These are phyloP conservation scores for Dilophus febrilis DNA, from an alignment of 2,888 invertebrate genomes.

Conservation along the genomic window DNA sequence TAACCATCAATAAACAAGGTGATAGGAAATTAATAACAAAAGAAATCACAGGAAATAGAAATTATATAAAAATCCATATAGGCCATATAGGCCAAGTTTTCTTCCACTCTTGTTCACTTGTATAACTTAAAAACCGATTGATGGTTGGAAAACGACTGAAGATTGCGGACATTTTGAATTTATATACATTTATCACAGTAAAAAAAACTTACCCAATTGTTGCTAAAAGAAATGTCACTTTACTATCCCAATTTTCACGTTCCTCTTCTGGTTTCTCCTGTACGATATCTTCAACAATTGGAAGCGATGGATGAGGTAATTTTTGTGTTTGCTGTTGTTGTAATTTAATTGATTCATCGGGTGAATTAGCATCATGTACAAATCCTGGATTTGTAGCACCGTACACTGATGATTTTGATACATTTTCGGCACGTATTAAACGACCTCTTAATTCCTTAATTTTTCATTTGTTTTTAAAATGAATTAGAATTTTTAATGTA, in stretches of 20 bases:
- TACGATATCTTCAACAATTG: conserved; percentile 34
- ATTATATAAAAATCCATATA: no score
- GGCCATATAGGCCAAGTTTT: no score
- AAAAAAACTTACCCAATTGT: conserved; percentile 49
- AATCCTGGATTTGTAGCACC: conserved; percentile 80
- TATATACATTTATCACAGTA: no score
- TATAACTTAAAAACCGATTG: no score
- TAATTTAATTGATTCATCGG: no score
- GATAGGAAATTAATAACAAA: no score
- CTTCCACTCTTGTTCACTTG: no score
- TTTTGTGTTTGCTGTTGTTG: no score
- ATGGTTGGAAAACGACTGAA: no score
- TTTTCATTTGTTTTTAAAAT: not conserved
- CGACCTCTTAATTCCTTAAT: conserved; percentile 55
- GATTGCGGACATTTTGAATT: no score
- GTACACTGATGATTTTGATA: conserved; percentile 44
- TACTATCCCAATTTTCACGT: conserved; percentile 84
- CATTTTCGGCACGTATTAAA: conserved; percentile 55
- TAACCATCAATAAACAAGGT: no score
- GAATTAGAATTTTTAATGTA: not conserved
- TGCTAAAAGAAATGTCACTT: conserved; percentile 77
- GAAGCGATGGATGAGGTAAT: conserved; percentile 29
- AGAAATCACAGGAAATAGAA: no score
- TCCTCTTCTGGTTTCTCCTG: conserved; percentile 58
- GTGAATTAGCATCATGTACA: conserved; percentile 24